These are phyloP conservation scores for Himalopsyche phryganea DNA, from an alignment of 1,140 invertebrate species.

Conservation along the genomic window DNA sequence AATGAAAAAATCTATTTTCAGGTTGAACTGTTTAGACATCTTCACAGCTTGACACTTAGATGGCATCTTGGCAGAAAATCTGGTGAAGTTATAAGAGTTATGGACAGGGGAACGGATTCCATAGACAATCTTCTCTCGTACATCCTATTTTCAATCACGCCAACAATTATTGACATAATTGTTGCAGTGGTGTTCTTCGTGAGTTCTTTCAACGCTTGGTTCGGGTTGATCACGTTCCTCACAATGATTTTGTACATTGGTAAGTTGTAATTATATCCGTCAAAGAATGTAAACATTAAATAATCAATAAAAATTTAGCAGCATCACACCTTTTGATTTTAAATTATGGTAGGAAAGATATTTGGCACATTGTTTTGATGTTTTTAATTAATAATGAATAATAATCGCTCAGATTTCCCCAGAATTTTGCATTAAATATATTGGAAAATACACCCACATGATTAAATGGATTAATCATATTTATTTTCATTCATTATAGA, in stretches of 20 bases:
- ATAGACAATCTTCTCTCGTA: conserved; percentile 91
- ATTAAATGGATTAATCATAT: too few species aligned
- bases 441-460: too few species aligned
- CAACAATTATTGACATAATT: conserved; percentile 89
- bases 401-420: too few species aligned
- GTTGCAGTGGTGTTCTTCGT: conserved; percentile 91
- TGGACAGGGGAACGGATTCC: conserved; percentile 93
- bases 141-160: conserved; percentile 82
- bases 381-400: too few species aligned
- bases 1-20: conserved; percentile 44
- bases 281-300: too few species aligned
- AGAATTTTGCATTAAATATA: too few species aligned
- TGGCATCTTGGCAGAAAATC: conserved; percentile 94
- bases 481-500: too few species aligned
- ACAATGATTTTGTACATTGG: conserved; percentile 92
- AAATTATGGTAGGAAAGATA: too few species aligned
- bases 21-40: conserved; percentile 77
- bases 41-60: conserved; percentile 78
- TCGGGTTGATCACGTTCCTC: conserved; percentile 87
- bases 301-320: conserved; percentile 4
- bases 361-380: too few species aligned
- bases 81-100: conserved; percentile 89
- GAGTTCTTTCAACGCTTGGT: conserved; percentile 85
- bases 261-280: too few species aligned
- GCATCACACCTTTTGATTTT: too few species aligned